Base-by-base conservation (phyloP, 2,113 vertebrate genomes). In the Hypocryptadius cinnamomeus region DNA sequence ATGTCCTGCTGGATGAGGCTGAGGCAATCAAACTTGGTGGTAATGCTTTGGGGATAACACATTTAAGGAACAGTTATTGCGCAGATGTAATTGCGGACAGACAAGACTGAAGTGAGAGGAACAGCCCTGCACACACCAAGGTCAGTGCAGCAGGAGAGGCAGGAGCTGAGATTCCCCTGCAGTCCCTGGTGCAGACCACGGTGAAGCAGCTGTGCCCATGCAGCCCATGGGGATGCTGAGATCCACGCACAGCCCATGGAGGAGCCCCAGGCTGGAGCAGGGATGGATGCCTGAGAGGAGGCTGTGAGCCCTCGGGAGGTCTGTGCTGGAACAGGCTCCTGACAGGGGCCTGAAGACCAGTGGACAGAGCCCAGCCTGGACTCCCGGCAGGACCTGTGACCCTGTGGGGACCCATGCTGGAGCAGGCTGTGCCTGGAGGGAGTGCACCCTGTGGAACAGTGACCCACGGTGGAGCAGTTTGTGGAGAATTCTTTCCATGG, bases 401-500 rank as follows among this genome's bases (percentile, higher is more conserved):
- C 57, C 57, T 61, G 11, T 20, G 15, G 45, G 23, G 23, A 23
- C 11, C 3, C 13, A n/a, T 15, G 31, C 31, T n/a, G 51, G 35
- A 57, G 13, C 35, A 56, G 50, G 15, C 23, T 65, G 50, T n/a
- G 23, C 23, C n/a, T 40, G 42, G 40, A 47, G 40, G 40, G 15
- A 40, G 13, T n/a, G 24, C 11, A 30, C 35, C 5, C 61, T 8
- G 13, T 2, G 3, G 42, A 23, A 30, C 12, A 73, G 5, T 47
- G 69, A 35, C 3, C 5, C 20, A 76, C 0, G 0, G 3, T 66
- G 35, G 4, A 59, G 30, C 7, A n/a, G 31, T 15, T 57, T 16
- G 13, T 40, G 23, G 15, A 65, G n/a, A 74, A 40, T 19, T 57
- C 12, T n/a, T 64, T 3, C 15, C 3, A 8, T 40, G n/a, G 23